These are phyloP conservation scores for Amiota communis DNA, from an alignment of 2,888 invertebrate genomes.

Conservation along the genomic window DNA sequence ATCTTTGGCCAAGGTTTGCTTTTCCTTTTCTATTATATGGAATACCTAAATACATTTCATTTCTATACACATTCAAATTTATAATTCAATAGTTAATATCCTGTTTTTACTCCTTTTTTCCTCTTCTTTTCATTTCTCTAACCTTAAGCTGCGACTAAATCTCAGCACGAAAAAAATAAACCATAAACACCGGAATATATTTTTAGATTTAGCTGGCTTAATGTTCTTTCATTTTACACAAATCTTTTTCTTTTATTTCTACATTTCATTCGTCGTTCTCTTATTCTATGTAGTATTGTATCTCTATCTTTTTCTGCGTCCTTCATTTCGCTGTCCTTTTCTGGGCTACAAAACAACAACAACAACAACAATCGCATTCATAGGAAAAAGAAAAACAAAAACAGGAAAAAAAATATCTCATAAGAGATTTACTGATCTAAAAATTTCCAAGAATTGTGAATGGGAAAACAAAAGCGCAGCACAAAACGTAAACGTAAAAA, in stretches of 20 bases:
- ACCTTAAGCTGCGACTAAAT: background rate
- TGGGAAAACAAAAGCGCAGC: constrained; percentile 65
- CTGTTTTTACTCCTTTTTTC: background rate
- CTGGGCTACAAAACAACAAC: constrained; percentile 13
- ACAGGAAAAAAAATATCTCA: constrained; percentile 26
- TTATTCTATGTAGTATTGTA: background rate
- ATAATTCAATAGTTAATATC: constrained; percentile 12
- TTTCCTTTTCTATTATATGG: too few species aligned
- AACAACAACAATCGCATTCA: constrained; percentile 39
- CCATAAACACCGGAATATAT: background rate
- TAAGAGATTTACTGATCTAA: constrained; percentile 63
- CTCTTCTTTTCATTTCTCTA: too few species aligned
- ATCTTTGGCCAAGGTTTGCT: too few species aligned
- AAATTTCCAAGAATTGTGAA: constrained; percentile 65
- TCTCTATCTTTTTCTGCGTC: constrained; percentile 36
- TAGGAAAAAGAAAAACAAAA: constrained; percentile 51
- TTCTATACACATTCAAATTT: constrained; percentile 7
- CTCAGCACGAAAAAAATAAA: background rate
- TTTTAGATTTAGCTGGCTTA: constrained; percentile 24
- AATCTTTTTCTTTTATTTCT: background rate
- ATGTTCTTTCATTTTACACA: constrained; percentile 19
- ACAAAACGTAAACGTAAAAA: constrained; percentile 23
- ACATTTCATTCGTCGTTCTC: background rate
- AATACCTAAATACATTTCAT: background rate
- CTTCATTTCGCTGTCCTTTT: constrained; percentile 43